phyloP scores from a whole-genome alignment of 2,113 vertebrate species.

The Tapirus terrestris region DNA sequence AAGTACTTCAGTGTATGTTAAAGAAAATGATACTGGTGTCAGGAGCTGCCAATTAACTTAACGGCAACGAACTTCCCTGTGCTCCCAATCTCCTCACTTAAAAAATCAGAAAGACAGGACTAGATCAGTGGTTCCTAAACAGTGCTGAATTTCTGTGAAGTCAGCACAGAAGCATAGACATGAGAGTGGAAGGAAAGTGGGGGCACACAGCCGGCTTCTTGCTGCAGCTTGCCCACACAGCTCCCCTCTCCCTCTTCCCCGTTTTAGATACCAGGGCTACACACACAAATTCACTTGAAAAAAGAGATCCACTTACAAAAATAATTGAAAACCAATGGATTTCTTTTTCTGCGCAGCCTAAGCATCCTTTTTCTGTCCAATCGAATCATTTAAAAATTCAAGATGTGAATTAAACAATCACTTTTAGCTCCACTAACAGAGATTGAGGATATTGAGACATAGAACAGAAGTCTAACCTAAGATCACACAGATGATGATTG shows the following conservation, averaged over 20 bases:
- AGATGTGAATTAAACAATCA: background rate
- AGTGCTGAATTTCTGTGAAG: background rate
- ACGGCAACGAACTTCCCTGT: background rate
- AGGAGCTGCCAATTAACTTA: background rate
- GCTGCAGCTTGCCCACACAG: background rate
- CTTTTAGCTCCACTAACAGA: background rate
- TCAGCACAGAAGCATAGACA: background rate
- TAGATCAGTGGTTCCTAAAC: background rate
- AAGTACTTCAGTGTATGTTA: background rate
- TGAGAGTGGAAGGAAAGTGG: background rate
- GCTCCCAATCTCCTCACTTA: background rate
- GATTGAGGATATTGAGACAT: background rate
- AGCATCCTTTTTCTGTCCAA: background rate
- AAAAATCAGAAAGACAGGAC: background rate
- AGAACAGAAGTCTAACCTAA: background rate
- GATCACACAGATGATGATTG: background rate
- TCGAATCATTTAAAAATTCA: background rate
- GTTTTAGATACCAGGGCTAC: background rate
- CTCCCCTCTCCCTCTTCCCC: background rate
- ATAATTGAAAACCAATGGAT: background rate
- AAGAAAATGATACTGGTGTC: background rate
- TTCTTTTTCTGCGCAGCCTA: background rate
- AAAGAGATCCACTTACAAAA: background rate
- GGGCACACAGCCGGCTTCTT: background rate
- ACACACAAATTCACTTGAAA: background rate